Base-by-base conservation (phyloP, 2,797 vertebrate genomes). In the Pangasius djambal region DNA sequence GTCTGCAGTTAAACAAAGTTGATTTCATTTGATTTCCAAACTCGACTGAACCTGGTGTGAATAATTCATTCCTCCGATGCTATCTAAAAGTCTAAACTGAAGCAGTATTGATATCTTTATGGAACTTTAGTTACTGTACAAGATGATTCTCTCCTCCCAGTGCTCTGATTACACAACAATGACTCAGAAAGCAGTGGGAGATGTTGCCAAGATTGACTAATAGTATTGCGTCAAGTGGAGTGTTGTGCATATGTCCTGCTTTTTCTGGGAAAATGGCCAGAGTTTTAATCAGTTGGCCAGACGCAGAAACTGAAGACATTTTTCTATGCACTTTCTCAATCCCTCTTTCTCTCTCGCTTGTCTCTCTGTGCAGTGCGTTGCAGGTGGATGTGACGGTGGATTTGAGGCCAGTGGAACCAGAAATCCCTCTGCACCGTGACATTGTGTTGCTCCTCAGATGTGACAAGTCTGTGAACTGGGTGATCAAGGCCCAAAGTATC, bases 321-420 rank as follows among this genome's bases (percentile, higher is more conserved):
- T 94, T 65, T 70, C 70, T 67, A 10, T 86, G 57, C n/a, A n/a
- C 69, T 74, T 20, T 95, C 90, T 59, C 63, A 63, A 81, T 70
- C 86, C n/a, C 50, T 83, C 25, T 67, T 59, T 67, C 74, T 85
- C 75, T 40, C 28, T 78, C 37, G 22, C 34, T 83, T 50, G 28
- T 40, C n/a, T 77, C 67, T 70, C 61, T 84, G 59, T 72, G 74
- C 95, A 99, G 98, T 88, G 95, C 97, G 91, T 98, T 99, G 96
- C 98, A 99, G 97, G 98, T 99, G 95, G 98, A 99, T 87, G 98
- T 99, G 93, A 96, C 97, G 1, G 95, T 99, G 94, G 98, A 99
- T 91, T 95, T 99, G 83, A 96, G 95, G 92, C 97, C 98, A 81
- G 93, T 96, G 91, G 96, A 93, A 78, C 95, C 95, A 13, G 95